Evolutionary conservation across 2,113 vertebrate species (phyloP), one percentile per base, ranked within the genome.

Genomic region (Calidris pygmaea): DNA sequence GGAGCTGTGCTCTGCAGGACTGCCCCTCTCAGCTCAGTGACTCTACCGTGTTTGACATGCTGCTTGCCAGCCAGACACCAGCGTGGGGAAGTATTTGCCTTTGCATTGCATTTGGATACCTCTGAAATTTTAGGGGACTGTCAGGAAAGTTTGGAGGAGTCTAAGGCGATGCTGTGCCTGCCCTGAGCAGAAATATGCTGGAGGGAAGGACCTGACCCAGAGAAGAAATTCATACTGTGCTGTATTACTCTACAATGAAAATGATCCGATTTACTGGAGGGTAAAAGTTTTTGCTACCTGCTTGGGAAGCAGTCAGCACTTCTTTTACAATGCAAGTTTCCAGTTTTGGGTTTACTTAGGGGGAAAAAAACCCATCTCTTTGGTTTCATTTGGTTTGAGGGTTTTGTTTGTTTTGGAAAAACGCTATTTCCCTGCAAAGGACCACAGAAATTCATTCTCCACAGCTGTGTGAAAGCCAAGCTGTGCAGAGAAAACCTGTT

Each of bases 351-450:
- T 89, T 96, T 95, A 50, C 59, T 96, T 87, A 89, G 53, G 45
- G 63, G 12, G 2, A 17, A 60, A 23, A 60, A 86, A 34, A 7
- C 0, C 6, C 20, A 65, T 71, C 39, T 70, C 92, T 83, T 89
- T 87, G 21, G 74, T 96, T 94, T 96, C 43, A 72, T 94, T 95
- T 87, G 77, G 81, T 94, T 91, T 93, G 89, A 80, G 52, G 70
- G 75, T 95, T 95, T 91, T 87, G 74, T 96, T 96, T 96, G 45
- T 58, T 93, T 95, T 96, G 95, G 95, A 96, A 92, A 65, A 95
- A 37, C 37, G 62, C 75, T 74, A n/a, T 71, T 97, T 95, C 90
- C 93, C 78, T 91, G 50, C 59, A 80, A 90, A 75, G 82, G 75
- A 96, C 93, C 91, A 84, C 77, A 94, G 93, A 91, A 96, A 91